A percentile compares a stretch with the other conserved stretches of the same genome.
Conservation (phyloP, 1,140 invertebrate species). For the Polyergus mexicanus region DNA sequence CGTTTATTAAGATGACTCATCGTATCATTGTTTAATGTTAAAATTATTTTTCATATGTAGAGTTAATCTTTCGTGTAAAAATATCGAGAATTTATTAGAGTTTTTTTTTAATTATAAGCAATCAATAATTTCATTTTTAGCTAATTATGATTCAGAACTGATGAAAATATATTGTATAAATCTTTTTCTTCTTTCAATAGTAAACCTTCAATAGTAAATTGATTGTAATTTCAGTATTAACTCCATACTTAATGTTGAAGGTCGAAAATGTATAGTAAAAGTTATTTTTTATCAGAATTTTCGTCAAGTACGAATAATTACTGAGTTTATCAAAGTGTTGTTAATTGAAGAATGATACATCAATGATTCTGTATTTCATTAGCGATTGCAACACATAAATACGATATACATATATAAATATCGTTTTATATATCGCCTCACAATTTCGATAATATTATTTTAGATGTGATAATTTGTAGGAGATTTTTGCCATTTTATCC, state of each 20-base stretch:
- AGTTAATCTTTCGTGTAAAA: conserved; percentile 8
- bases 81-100: background rate
- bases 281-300: background rate
- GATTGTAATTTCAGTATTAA: background rate
- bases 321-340: background rate
- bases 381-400: background rate
- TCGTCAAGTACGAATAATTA: background rate
- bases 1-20: background rate
- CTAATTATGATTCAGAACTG: background rate
- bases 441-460: conserved; percentile 6
- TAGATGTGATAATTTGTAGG: background rate
- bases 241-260: background rate
- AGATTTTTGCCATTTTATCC: background rate
- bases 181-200: background rate
- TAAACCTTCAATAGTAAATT: background rate
- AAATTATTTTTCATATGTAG: background rate
- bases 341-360: background rate
- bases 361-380: conserved; percentile 15
- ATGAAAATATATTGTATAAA: background rate
- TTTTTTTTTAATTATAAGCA: background rate
- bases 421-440: background rate
- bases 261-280: background rate
- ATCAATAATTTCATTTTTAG: background rate
- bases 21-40: background rate
- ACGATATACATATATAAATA: background rate